These are phyloP conservation scores for Eurytoma adleriae DNA, from an alignment of 2,888 invertebrate species.

Conservation along the genomic window DNA sequence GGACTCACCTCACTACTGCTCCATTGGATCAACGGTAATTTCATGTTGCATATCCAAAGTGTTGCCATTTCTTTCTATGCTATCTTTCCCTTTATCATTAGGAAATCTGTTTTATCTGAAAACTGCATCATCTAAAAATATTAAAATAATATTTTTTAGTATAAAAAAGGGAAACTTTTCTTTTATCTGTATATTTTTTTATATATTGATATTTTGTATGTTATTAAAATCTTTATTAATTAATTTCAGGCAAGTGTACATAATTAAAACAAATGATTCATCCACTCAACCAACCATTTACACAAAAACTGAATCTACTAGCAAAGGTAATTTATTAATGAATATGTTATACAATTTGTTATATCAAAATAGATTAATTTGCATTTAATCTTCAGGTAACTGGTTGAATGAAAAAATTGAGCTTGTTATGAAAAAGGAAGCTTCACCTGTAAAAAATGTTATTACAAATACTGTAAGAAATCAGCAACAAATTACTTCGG, in stretches of 20 bases:
- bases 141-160: background rate
- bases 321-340: background rate
- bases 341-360: background rate
- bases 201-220: background rate
- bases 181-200: background rate
- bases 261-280: slow-evolving; percentile 71
- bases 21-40: slow-evolving; percentile 73
- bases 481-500: slow-evolving; percentile 23
- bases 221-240: slow-evolving; percentile 12
- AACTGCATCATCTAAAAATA: background rate
- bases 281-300: slow-evolving; percentile 50
- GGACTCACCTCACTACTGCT: slow-evolving; percentile 66
- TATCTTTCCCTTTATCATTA: too few species aligned
- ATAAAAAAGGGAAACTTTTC: background rate
- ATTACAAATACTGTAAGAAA: slow-evolving; percentile 35
- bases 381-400: slow-evolving; percentile 52
- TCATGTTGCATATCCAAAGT: slow-evolving; percentile 2
- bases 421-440: slow-evolving; percentile 64
- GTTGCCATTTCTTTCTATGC: background rate
- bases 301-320: slow-evolving; percentile 35
- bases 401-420: slow-evolving; percentile 68
- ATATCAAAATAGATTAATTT: slow-evolving; percentile 25
- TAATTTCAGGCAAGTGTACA: slow-evolving; percentile 70
- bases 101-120: too few species aligned
- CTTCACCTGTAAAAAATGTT: slow-evolving; percentile 59